Conservation (phyloP, 2,888 invertebrate species). For the Ectobius pallidus region DNA sequence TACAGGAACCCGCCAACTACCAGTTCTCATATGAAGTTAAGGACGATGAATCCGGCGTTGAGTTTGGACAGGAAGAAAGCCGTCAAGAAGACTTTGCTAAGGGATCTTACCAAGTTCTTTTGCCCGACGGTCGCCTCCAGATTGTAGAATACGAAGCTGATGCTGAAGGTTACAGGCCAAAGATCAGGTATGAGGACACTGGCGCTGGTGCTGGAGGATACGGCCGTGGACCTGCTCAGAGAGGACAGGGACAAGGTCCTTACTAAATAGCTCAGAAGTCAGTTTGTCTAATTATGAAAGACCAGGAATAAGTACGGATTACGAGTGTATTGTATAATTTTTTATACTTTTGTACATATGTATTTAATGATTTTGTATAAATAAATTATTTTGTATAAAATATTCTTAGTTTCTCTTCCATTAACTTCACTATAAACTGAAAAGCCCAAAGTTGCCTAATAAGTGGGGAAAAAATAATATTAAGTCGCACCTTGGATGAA, state of each 20-base stretch:
- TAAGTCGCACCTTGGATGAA: no score
- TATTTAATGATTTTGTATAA: not conserved
- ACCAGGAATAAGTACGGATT: no score
- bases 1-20: constrained; percentile 52
- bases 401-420: not conserved
- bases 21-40: constrained; percentile 53
- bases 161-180: constrained; percentile 68
- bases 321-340: no score
- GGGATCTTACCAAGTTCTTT: constrained; percentile 54
- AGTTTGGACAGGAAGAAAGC: constrained; percentile 55
- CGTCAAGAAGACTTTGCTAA: constrained; percentile 54
- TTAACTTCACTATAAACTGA: no score
- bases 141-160: constrained; percentile 74
- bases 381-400: constrained; percentile 7
- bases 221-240: not conserved
- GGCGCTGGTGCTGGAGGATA: not conserved
- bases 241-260: not conserved
- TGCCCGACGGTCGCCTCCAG: constrained; percentile 57
- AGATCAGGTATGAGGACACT: constrained; percentile 17
- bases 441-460: no score
- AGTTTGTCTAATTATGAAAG: no score
- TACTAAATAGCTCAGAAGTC: no score
- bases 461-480: no score
- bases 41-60: constrained; percentile 52
- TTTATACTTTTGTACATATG: not conserved